These are phyloP conservation scores for Oncorhynchus clarkii DNA, from an alignment of 2,113 vertebrate genomes.

Conservation along the genomic window DNA sequence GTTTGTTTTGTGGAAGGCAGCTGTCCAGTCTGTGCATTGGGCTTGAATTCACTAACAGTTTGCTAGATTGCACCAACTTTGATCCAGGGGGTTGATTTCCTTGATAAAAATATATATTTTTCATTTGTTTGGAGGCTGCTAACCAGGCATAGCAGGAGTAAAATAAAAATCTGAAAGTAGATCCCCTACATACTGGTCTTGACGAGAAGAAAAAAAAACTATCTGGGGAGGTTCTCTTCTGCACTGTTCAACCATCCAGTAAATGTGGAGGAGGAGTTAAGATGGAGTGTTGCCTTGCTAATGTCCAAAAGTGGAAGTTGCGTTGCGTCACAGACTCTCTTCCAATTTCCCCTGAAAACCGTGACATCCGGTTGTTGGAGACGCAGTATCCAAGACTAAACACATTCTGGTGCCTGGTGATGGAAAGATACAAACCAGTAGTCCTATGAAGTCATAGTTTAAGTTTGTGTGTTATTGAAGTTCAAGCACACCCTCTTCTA, in stretches of 20 bases:
- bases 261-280: too few species aligned
- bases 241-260: too few species aligned
- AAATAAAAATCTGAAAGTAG: too few species aligned
- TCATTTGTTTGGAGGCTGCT: not conserved
- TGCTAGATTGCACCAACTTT: not conserved
- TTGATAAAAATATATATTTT: constrained; percentile 7
- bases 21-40: not conserved
- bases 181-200: too few species aligned
- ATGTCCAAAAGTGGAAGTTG: too few species aligned
- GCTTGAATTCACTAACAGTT: constrained; percentile 3
- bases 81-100: constrained; percentile 2
- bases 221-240: too few species aligned
- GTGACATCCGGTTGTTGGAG: too few species aligned
- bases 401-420: not conserved
- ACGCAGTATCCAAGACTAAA: not conserved
- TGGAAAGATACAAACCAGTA: constrained; percentile 11
- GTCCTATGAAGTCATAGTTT: constrained; percentile 23
- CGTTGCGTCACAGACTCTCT: too few species aligned
- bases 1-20: not conserved
- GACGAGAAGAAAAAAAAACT: too few species aligned
- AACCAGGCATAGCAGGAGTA: too few species aligned
- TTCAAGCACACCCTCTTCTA: not conserved
- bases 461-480: constrained; percentile 4
- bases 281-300: too few species aligned
- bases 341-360: too few species aligned